Evolutionary conservation across 2,797 vertebrate genomes (phyloP).

Genomic region (Heliangelus exortis): DNA sequence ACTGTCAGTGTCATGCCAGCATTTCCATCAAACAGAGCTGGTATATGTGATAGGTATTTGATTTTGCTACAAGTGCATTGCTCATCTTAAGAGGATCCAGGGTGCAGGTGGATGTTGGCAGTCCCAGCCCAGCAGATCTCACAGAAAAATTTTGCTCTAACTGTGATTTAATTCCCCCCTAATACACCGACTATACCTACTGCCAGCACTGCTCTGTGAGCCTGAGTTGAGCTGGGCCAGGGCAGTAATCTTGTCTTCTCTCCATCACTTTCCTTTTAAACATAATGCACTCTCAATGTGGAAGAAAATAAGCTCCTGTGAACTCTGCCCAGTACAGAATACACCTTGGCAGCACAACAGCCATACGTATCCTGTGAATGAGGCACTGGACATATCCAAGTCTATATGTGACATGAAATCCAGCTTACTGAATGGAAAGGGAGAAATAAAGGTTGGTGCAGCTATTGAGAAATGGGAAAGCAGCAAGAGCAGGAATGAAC

Average conservation of each 20-base stretch:
- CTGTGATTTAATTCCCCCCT: background rate
- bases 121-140: background rate
- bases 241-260: background rate
- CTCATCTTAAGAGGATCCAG: background rate
- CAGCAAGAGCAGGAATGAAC: slow-evolving; percentile 1
- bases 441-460: background rate
- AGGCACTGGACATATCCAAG: background rate
- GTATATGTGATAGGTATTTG: background rate
- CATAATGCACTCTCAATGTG: background rate
- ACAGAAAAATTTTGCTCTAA: background rate
- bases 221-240: background rate
- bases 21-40: background rate
- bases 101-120: accelerated
- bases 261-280: background rate
- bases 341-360: background rate
- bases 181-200: background rate
- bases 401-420: background rate
- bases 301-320: background rate
- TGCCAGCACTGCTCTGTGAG: background rate
- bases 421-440: background rate
- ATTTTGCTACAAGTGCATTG: background rate
- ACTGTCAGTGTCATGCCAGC: background rate
- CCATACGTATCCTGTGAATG: background rate
- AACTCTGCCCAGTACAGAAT: background rate
- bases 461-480: background rate